Base-by-base conservation (phyloP, 2,888 invertebrate species). In the Exocentrus adspersus region DNA sequence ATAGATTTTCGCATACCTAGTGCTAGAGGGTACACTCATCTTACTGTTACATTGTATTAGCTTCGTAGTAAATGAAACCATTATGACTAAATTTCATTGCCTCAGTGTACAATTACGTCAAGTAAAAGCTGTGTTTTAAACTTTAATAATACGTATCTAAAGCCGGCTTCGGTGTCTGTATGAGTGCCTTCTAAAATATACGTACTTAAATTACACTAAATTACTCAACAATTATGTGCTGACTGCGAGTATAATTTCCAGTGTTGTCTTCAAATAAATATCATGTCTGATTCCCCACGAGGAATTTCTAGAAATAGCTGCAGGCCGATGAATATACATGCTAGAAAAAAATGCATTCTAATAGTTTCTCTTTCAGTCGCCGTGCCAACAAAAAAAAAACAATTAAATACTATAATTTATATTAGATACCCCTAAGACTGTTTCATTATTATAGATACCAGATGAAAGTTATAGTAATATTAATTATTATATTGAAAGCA, bases 81-180 rank as follows among this genome's bases (percentile, higher is more conserved):
- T 57, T 57, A 57, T 7, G 14, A 20, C 45, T 20, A 32, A 14
- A 20, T 54, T 19, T 46, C 14, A 24, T 2, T 28, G 32, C 45
- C 46, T 20, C 41, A 37, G 32, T 30, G 21, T 16, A 60, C 32
- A 12, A 60, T 41, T 60, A 41, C 41, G 46, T 37, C 37, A 60
- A 43, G 43, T 41, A 61, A 61, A 48, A 54, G 61, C 56, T 48
- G 30, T 51, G 51, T 45, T 62, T 50, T 50, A 21, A 50, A 42
- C 48, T 9, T 32, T 58, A 62, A 62, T 58, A 62, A 57, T 52
- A 57, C 41, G 21, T 52, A 63, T 63, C 58, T 52, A 20, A 57
- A 17, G 19, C 19, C 28, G 32, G 43, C 14, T 46, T 51, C 17
- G 17, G 56, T 37, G 51, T 58, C 24, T 52, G 19, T 32, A 54